phyloP scores from a whole-genome alignment of 2,797 vertebrate genomes.

The Sarcoramphus papa region DNA sequence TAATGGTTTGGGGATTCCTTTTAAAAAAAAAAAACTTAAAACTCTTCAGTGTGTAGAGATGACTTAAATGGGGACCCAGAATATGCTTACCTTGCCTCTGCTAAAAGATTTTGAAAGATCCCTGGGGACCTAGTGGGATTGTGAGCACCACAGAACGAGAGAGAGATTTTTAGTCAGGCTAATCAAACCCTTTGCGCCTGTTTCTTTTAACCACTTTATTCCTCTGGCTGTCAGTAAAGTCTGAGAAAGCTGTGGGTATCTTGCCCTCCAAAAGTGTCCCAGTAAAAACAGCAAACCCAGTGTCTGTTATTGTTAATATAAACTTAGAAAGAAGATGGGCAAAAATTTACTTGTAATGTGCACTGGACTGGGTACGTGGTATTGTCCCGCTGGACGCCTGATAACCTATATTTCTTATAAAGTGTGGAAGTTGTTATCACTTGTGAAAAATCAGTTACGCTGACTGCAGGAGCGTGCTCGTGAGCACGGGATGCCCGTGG shows the following conservation, averaged over 20 bases:
- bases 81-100: not conserved
- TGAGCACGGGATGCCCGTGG: accelerated
- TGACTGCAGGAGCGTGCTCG: not conserved
- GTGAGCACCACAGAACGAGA: not conserved
- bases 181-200: not conserved
- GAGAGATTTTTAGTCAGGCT: not conserved
- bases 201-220: not conserved
- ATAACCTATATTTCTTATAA: not conserved
- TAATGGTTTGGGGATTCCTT: not conserved
- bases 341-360: not conserved
- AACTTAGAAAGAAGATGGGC: not conserved
- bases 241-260: not conserved
- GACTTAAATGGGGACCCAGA: not conserved
- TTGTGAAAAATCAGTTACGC: not conserved
- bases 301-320: not conserved
- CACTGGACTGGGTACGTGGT: accelerated
- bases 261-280: not conserved
- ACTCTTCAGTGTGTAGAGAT: not conserved
- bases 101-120: not conserved
- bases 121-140: not conserved
- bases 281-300: not conserved
- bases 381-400: accelerated
- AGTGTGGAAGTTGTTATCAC: not conserved
- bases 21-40: not conserved
- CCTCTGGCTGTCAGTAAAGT: not conserved